These are phyloP conservation scores for Pterois miles DNA, from an alignment of 2,797 vertebrate species.

Conservation along the genomic window DNA sequence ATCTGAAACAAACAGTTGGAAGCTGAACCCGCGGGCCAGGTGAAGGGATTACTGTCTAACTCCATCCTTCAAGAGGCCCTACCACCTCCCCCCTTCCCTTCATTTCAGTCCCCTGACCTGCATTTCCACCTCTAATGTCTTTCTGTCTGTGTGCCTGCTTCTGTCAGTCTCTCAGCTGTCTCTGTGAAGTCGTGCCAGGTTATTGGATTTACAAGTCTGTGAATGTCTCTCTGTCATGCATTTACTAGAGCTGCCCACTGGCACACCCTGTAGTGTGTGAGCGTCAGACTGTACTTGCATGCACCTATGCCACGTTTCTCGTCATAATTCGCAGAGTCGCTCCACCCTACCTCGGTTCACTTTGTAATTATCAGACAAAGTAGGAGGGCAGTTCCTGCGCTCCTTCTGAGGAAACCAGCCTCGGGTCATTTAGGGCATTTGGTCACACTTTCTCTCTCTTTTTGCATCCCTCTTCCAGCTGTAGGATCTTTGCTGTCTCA, in stretches of 20 bases:
- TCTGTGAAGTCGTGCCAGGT: slow-evolving; percentile 45
- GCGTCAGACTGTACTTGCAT: background rate
- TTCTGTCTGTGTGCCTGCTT: slow-evolving; percentile 19
- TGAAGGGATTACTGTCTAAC: slow-evolving; percentile 65
- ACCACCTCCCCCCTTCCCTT: background rate
- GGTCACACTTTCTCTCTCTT: background rate
- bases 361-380: slow-evolving; percentile 24
- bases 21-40: slow-evolving; percentile 32
- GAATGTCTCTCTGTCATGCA: slow-evolving; percentile 24
- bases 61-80: slow-evolving; percentile 47
- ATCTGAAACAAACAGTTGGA: slow-evolving; percentile 43
- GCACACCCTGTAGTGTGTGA: slow-evolving; percentile 1
- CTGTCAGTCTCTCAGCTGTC: slow-evolving; percentile 14
- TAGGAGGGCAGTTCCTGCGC: slow-evolving; percentile 5
- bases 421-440: slow-evolving; percentile 20
- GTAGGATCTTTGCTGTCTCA: background rate
- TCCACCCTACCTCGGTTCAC: background rate
- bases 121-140: slow-evolving; percentile 21
- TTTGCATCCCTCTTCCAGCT: background rate
- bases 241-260: slow-evolving; percentile 10
- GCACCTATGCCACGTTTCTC: background rate
- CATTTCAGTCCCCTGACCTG: slow-evolving; percentile 9
- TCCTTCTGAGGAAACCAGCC: slow-evolving; percentile 11
- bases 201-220: slow-evolving; percentile 49
- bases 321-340: background rate